A percentile compares a stretch with the other conserved stretches of the same genome.
Evolutionary conservation across 2,113 vertebrate genomes (phyloP).

Genomic region (Planiliza haematocheilus): DNA sequence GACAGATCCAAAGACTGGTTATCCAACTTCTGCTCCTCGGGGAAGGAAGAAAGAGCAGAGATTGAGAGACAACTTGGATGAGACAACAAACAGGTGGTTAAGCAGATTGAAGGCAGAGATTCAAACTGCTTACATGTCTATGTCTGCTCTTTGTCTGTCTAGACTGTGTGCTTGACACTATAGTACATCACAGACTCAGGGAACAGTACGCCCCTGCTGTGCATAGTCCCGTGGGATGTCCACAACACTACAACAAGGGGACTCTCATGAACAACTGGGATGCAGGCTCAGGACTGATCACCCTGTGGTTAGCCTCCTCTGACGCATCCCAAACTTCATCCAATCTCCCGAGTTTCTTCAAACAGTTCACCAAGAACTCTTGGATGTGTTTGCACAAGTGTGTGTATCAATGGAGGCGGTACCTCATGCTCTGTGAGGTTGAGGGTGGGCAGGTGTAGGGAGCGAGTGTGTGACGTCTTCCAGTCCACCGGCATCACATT

Average conservation of each 20-base stretch:
- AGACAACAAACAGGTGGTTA: constrained; percentile 30
- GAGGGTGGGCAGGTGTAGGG: constrained; percentile 92
- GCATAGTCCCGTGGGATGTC: no score
- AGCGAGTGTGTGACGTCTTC: constrained; percentile 94
- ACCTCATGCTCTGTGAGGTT: constrained; percentile 92
- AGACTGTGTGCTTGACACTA: background rate
- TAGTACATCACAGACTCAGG: background rate
- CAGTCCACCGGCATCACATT: constrained; percentile 98
- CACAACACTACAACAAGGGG: no score
- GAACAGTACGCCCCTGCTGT: no score
- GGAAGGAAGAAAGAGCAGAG: background rate
- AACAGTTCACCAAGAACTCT: no score
- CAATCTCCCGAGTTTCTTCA: no score
- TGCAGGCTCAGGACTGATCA: no score
- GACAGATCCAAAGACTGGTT: constrained; percentile 91
- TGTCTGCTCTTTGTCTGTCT: background rate
- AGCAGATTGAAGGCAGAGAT: constrained; percentile 22
- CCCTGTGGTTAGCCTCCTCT: no score
- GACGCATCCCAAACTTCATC: no score
- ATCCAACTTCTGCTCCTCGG: constrained; percentile 83
- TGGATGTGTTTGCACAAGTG: no score
- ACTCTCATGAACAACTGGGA: no score
- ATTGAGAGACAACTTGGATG: constrained; percentile 8
- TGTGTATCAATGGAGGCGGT: constrained; percentile 42
- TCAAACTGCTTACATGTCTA: constrained; percentile 12